A percentile compares a stretch with the other conserved stretches of the same genome.
phyloP scores from a whole-genome alignment of 2,113 vertebrate species.

The Vireo altiloquus region DNA sequence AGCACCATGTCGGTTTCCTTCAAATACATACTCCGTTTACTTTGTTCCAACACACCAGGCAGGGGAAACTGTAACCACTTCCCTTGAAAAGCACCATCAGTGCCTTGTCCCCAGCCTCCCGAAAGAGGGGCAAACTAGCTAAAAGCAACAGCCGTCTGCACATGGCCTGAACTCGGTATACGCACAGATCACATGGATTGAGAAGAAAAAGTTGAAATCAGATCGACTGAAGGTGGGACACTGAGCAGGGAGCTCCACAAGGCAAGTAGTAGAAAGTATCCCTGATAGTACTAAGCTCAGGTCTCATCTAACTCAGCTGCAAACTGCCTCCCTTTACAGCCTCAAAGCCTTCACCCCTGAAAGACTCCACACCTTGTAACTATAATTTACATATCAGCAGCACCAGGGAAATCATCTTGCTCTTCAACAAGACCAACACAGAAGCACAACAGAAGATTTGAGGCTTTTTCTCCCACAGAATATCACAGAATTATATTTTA shows the following conservation, averaged over 20 bases:
- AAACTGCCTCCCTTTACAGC: background rate
- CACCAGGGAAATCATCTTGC: background rate
- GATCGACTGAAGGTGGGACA: background rate
- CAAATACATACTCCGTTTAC: background rate
- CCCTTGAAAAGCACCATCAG: rapidly evolving
- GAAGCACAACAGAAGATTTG: background rate
- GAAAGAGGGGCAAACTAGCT: background rate
- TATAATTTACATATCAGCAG: background rate
- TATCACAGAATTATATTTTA: background rate
- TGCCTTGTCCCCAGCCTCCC: background rate
- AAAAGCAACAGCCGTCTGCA: background rate
- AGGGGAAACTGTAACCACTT: background rate
- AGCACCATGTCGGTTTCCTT: background rate
- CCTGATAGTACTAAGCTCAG: background rate
- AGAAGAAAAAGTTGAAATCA: background rate
- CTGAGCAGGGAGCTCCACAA: background rate
- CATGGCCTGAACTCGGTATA: background rate
- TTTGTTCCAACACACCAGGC: background rate
- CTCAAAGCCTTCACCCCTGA: background rate
- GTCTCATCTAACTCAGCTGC: background rate
- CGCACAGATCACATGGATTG: no score
- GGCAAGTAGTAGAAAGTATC: background rate
- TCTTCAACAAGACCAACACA: background rate
- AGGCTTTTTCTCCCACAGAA: background rate
- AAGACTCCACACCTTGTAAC: background rate